These are phyloP conservation scores for chimpanzee (Pan troglodytes) DNA, from an alignment of 2,113 vertebrate species.

Conservation along the genomic window DNA sequence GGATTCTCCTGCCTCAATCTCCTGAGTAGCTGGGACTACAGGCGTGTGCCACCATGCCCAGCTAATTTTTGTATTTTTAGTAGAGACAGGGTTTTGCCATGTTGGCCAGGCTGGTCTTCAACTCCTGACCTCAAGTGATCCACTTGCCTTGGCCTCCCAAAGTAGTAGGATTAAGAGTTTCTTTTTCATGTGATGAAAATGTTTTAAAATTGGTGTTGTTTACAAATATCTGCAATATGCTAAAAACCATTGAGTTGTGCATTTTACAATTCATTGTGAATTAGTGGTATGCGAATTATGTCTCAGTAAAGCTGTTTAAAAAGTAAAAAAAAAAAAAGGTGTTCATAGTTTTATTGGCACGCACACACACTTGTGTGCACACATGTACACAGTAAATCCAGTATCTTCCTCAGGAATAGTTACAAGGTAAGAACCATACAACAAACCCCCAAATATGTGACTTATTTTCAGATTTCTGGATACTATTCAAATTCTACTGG, in stretches of 20 bases:
- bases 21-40: too few relatives aligned
- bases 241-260: not conserved
- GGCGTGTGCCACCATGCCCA: too few relatives aligned
- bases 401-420: not conserved
- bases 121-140: too few relatives aligned
- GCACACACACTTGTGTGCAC: not conserved
- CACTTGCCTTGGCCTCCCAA: too few relatives aligned
- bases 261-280: not conserved
- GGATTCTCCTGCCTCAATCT: too few relatives aligned
- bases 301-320: not conserved
- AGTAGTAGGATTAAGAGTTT: not conserved
- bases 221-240: not conserved
- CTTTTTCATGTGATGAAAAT: not conserved
- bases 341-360: not conserved
- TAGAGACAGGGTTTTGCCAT: too few relatives aligned
- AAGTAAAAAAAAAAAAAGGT: not conserved
- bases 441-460: not conserved
- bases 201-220: not conserved
- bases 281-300: not conserved
- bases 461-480: not conserved
- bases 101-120: too few relatives aligned
- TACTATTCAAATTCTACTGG: not conserved
- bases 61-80: too few relatives aligned
- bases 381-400: not conserved
- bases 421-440: not conserved